Conservation (phyloP, 1,140 invertebrate genomes). For the Antheraea mylitta region DNA sequence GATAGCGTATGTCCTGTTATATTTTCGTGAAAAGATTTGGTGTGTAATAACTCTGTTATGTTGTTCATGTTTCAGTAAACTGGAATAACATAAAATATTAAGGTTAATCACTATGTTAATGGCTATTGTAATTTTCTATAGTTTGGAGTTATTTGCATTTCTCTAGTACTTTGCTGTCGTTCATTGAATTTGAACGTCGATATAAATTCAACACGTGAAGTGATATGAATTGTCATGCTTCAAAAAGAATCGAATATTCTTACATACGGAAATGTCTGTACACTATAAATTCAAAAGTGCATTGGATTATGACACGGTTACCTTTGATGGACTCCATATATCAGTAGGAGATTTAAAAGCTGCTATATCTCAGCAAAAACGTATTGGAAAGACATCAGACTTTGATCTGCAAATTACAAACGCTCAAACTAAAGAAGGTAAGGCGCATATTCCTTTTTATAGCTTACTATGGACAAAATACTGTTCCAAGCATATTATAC, state of each 20-base stretch:
- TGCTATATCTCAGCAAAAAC: conserved; percentile 96
- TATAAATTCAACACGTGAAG: conserved; percentile 30
- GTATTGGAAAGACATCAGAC: conserved; percentile 94
- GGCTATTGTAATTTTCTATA: background rate
- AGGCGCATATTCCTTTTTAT: conserved; percentile 23
- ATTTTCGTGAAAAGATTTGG: background rate
- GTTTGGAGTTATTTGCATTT: background rate
- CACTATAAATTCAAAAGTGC: conserved; percentile 99
- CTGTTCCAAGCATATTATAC: too few relatives aligned
- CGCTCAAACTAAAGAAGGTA: conserved; percentile 98
- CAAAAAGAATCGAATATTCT: conserved; percentile 38
- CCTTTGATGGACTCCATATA: conserved; percentile 98
- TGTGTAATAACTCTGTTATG: background rate
- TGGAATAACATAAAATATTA: background rate
- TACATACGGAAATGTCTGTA: conserved; percentile 88
- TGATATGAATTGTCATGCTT: conserved; percentile 54
- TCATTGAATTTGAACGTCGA: background rate
- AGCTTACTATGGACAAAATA: too few relatives aligned
- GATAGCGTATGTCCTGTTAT: background rate
- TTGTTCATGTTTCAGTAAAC: background rate
- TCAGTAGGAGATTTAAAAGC: conserved; percentile 96
- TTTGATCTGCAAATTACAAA: conserved; percentile 98
- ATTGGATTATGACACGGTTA: conserved; percentile 96
- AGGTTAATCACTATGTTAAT: background rate
- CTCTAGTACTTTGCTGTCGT: background rate